Base-by-base conservation (phyloP, 2,888 invertebrate species). In the Alentia gelatinosa region DNA sequence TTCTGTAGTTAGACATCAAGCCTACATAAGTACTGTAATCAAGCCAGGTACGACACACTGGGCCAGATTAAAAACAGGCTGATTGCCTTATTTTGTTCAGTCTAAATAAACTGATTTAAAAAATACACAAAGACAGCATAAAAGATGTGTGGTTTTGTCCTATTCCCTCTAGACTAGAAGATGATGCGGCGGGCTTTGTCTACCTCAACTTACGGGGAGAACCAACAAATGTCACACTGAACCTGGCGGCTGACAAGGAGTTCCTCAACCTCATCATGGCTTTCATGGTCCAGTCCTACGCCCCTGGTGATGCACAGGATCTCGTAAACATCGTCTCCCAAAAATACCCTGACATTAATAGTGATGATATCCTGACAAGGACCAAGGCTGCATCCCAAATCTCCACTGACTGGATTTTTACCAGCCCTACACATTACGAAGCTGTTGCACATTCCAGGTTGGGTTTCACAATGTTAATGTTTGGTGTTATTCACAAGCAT, bases 401-500 rank as follows among this genome's bases (percentile, higher is more conserved):
- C 37, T 19, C 75, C 26, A 75, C 75, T 7, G 75, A 75, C 37
- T 75, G 19, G 19, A 26, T 75, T 1, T 75, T 75, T 75, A 33
- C 75, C 75, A 75, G 75, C 30, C 75, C 75, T 30, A 33, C 75
- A 7, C 75, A 75, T 75, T 75, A 30, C 26, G 75, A 75, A 37
- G 75, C 75, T 75, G 35, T 15, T 35, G 75, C 75, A n/a, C 75
- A 75, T 75, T 30, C 37, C 3, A 75, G 75, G 75, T 37, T 12
- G 30, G n/a, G 7, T n/a, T n/a, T n/a, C n/a, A 37, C 7, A 30
- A n/a, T 12, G 7, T 12, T 68, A 68, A 68, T 68, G 7, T 23
- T 68, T 68, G 5, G 30, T 68, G 68, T 68, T 7, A 68, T 12
- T 12, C 5, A 68, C 23, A 26, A 30, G 68, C n/a, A 68, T 9